phyloP scores from a whole-genome alignment of 2,797 vertebrate genomes.

The Chromobotia macracanthus region DNA sequence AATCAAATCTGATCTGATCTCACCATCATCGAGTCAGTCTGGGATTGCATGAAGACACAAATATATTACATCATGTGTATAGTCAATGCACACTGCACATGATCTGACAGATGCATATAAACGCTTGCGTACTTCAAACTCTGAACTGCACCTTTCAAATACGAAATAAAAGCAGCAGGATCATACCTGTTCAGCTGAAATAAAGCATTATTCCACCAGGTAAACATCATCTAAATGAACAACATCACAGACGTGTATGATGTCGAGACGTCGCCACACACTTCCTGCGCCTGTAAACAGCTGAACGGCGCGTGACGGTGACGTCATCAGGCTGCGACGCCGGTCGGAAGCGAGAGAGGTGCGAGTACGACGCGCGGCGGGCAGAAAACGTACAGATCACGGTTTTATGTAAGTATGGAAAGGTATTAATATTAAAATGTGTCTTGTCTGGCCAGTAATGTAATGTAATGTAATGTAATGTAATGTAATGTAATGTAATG shows the following conservation, averaged over 20 bases:
- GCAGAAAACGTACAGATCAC: background rate
- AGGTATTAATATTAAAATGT: background rate
- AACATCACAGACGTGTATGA: background rate
- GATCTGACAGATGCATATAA: background rate
- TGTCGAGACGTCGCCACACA: background rate
- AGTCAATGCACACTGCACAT: background rate
- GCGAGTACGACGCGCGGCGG: slow-evolving; percentile 1
- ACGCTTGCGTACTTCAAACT: background rate
- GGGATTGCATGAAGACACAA: background rate
- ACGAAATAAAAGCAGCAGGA: background rate
- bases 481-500: too few species aligned
- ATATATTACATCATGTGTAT: background rate
- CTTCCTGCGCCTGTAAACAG: slow-evolving; percentile 35
- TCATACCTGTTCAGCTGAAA: slow-evolving; percentile 22
- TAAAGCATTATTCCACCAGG: background rate
- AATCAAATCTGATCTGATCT: background rate
- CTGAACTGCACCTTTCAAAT: slow-evolving; percentile 1
- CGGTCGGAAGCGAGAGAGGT: background rate
- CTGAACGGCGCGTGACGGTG: slow-evolving; percentile 1
- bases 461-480: too few species aligned
- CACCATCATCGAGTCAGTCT: background rate
- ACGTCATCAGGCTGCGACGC: slow-evolving; percentile 41
- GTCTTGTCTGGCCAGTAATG: too few species aligned
- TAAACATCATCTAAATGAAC: slow-evolving; percentile 3
- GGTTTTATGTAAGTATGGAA: slow-evolving; percentile 50